These are phyloP conservation scores for Clupea harengus DNA, from an alignment of 2,113 vertebrate species.

Conservation along the genomic window DNA sequence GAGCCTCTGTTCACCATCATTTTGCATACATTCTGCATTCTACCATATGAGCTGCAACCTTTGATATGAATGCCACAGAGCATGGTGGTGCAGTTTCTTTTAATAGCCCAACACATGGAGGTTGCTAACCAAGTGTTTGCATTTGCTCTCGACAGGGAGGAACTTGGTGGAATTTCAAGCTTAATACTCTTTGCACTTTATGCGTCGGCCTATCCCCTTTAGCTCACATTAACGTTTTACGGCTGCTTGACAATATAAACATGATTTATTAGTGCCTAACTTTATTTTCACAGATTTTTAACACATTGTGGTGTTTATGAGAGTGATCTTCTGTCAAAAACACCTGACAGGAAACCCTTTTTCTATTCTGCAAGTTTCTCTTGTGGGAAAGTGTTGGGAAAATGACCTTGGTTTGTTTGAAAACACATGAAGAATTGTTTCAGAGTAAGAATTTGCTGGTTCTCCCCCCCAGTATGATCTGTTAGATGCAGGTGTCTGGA, in stretches of 20 bases:
- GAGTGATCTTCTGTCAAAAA: not conserved
- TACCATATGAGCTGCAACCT: not conserved
- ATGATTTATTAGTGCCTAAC: not conserved
- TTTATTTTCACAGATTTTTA: not conserved
- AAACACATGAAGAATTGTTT: not conserved
- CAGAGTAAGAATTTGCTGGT: not conserved
- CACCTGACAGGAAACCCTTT: not conserved
- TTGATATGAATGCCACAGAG: not conserved
- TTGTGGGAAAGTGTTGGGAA: not conserved
- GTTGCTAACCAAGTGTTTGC: not conserved
- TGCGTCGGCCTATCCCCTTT: too few relatives aligned
- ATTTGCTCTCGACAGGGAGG: not conserved
- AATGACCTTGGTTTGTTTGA: not conserved
- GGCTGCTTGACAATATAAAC: not conserved
- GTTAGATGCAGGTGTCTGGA: not conserved
- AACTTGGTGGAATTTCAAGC: not conserved
- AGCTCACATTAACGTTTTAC: not conserved
- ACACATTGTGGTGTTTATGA: not conserved
- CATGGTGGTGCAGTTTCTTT: not conserved
- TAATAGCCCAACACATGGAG: not conserved
- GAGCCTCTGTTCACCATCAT: not conserved
- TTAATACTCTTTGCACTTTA: too few relatives aligned
- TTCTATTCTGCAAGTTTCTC: not conserved
- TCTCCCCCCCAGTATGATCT: not conserved
- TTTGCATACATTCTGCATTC: not conserved